These are phyloP conservation scores for Scarus forsteni DNA, from an alignment of 2,797 vertebrate genomes.

Conservation along the genomic window DNA sequence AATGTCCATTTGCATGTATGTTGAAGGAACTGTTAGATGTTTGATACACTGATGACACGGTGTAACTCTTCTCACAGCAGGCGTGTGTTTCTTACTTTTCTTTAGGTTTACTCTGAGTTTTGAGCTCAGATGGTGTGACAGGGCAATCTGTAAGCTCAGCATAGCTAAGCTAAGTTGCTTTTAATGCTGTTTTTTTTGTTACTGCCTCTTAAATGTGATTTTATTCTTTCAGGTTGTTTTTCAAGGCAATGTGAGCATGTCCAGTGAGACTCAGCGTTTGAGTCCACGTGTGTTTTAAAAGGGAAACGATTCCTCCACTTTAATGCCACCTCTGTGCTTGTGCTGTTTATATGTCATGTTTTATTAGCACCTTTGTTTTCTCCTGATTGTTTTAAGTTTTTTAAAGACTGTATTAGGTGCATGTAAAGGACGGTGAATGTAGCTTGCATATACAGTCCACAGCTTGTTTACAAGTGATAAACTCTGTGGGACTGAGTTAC, in stretches of 20 bases:
- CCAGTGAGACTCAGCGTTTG: conserved; percentile 47
- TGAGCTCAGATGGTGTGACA: conserved; percentile 50
- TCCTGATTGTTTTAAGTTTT: conserved; percentile 65
- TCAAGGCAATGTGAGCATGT: conserved; percentile 52
- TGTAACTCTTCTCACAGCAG: conserved; percentile 53
- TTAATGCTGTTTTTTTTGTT: conserved; percentile 63
- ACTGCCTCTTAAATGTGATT: conserved; percentile 70
- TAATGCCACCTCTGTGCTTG: conserved; percentile 63
- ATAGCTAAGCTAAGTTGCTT: conserved; percentile 40
- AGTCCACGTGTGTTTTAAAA: conserved; percentile 81
- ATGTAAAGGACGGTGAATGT: conserved; percentile 81
- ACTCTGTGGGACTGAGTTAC: conserved; percentile 73
- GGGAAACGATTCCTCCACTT: conserved; percentile 75
- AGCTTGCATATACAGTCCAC: conserved; percentile 76
- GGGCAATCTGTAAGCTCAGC: conserved; percentile 35
- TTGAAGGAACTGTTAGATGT: conserved; percentile 58
- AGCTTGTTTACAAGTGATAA: conserved; percentile 65
- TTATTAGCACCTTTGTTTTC: conserved; percentile 76
- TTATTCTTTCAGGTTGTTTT: conserved; percentile 56
- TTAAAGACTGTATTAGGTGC: conserved; percentile 64
- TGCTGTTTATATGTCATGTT: conserved; percentile 77
- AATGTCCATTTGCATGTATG: conserved; percentile 72
- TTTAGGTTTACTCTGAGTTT: conserved; percentile 29
- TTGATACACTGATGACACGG: conserved; percentile 65
- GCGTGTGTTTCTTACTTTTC: conserved; percentile 34